Percentiles rank a stretch among this genome's conserved stretches.
These are phyloP conservation scores for Campopleginae sp. DNA, from an alignment of 2,888 invertebrate species.

Conservation along the genomic window DNA sequence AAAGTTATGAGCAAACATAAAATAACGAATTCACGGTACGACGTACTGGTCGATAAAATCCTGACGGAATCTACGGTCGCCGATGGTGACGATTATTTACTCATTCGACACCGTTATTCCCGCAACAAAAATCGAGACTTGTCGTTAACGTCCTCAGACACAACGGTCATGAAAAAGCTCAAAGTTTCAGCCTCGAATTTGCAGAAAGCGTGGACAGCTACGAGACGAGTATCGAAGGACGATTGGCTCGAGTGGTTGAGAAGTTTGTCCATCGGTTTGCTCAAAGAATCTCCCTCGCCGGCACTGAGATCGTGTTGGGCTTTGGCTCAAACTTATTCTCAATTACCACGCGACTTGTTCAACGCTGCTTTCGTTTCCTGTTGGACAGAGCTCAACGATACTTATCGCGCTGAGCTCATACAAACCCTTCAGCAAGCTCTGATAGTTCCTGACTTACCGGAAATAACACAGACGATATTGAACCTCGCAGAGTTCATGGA, in stretches of 20 bases:
- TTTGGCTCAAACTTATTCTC: slow-evolving; percentile 96
- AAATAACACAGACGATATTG: slow-evolving; percentile 97
- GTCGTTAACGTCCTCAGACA: slow-evolving; percentile 87
- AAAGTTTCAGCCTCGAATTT: slow-evolving; percentile 94
- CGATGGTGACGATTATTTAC: slow-evolving; percentile 90
- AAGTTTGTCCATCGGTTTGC: slow-evolving; percentile 94
- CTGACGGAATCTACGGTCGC: slow-evolving; percentile 90
- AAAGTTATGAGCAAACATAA: slow-evolving; percentile 92
- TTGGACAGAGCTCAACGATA: slow-evolving; percentile 96
- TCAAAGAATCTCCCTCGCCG: slow-evolving; percentile 98
- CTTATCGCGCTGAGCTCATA: slow-evolving; percentile 93
- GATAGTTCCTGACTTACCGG: slow-evolving; percentile 96
- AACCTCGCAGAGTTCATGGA: slow-evolving; percentile 99
- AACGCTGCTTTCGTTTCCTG: slow-evolving; percentile 99
- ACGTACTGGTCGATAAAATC: slow-evolving; percentile 90
- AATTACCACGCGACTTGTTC: slow-evolving; percentile 97
- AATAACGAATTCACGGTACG: slow-evolving; percentile 91
- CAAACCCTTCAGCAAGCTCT: slow-evolving; percentile 95
- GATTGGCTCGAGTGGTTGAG: slow-evolving; percentile 99
- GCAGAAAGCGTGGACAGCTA: slow-evolving; percentile 96
- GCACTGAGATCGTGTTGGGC: slow-evolving; percentile 96
- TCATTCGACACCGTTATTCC: slow-evolving; percentile 87
- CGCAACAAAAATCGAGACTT: slow-evolving; percentile 90
- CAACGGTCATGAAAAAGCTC: slow-evolving; percentile 91
- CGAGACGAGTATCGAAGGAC: slow-evolving; percentile 96